Conservation (phyloP, 2,888 invertebrate genomes). For the Dryomyza anilis region DNA sequence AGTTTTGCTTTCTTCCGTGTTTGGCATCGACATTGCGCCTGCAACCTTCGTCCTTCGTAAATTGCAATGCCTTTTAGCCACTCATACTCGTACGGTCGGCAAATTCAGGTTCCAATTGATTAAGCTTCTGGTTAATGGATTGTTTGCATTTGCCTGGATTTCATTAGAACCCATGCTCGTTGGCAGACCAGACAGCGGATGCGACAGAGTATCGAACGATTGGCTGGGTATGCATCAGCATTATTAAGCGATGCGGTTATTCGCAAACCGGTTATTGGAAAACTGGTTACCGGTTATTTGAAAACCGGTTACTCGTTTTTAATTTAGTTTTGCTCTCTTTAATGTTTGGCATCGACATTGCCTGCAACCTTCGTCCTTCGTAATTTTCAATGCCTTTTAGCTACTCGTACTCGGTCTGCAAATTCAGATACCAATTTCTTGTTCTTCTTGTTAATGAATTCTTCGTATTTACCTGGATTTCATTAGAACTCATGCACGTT, state of each 20-base stretch:
- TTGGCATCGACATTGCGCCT: neutral
- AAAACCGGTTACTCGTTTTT: too few relatives aligned
- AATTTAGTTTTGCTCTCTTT: neutral
- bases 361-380: neutral
- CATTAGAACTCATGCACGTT: neutral
- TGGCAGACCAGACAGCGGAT: too few relatives aligned
- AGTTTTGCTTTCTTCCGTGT: neutral
- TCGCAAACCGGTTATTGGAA: too few relatives aligned
- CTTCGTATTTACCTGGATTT: conserved; percentile 44
- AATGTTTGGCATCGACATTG: neutral
- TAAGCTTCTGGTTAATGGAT: conserved; percentile 57
- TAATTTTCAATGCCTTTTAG: conserved; percentile 16
- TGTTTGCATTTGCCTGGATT: conserved; percentile 46
- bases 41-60: neutral
- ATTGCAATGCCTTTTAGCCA: conserved; percentile 22
- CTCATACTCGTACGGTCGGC: too few relatives aligned
- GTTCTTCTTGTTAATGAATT: conserved; percentile 57
- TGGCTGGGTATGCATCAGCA: too few relatives aligned
- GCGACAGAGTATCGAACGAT: neutral
- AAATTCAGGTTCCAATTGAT: conserved; percentile 54
- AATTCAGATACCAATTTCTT: conserved; percentile 55
- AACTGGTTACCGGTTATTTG: too few relatives aligned
- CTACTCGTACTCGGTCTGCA: too few relatives aligned
- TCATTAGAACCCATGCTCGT: neutral
- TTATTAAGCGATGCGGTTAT: too few relatives aligned